phyloP scores from a whole-genome alignment of 2,888 invertebrate species.

The Pelosia muscerda region DNA sequence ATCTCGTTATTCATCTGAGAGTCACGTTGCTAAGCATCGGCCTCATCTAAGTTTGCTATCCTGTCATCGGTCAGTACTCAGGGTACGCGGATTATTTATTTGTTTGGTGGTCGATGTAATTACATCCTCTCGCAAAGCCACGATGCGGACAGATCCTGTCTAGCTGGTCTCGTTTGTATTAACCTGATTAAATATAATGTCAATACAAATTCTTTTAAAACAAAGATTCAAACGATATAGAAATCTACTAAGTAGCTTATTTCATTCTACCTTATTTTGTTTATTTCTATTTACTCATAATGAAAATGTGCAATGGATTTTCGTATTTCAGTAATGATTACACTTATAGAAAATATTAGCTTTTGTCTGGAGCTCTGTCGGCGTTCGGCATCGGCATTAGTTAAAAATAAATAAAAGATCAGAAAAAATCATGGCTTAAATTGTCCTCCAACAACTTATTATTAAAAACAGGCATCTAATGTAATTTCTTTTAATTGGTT shows the following conservation, averaged over 20 bases:
- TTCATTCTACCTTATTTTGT: constrained; percentile 32
- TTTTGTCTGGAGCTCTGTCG: background rate
- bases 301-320: background rate
- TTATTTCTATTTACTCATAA: constrained; percentile 24
- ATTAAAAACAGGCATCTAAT: no score
- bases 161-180: constrained; percentile 73
- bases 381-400: no score
- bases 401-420: no score
- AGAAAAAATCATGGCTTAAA: no score
- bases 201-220: constrained; percentile 55
- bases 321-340: no score
- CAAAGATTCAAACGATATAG: no score
- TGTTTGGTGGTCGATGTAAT: constrained; percentile 75
- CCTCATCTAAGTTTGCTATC: constrained; percentile 54
- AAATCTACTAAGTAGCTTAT: constrained; percentile 20
- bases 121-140: constrained; percentile 69
- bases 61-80: constrained; percentile 69
- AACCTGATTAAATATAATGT: constrained; percentile 78
- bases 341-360: background rate
- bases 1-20: constrained; percentile 41
- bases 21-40: constrained; percentile 34
- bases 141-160: constrained; percentile 62
- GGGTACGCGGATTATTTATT: constrained; percentile 73
- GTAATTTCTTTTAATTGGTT: background rate
- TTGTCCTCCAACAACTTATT: background rate